These are phyloP conservation scores for Eupsilia transversa DNA, from an alignment of 2,888 invertebrate genomes.

Conservation along the genomic window DNA sequence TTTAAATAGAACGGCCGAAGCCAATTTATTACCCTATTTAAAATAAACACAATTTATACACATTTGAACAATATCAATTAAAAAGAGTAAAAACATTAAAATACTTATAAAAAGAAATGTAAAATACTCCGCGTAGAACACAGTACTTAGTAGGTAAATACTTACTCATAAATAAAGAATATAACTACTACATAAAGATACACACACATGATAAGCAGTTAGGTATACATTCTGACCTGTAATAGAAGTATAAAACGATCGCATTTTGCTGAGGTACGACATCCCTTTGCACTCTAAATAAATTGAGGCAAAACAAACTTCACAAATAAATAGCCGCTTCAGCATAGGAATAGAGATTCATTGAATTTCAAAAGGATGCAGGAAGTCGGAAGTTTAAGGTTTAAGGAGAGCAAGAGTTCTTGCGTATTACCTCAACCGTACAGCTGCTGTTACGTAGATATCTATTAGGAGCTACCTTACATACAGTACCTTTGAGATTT, in stretches of 20 bases:
- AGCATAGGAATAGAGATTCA: not conserved
- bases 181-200: too few species aligned
- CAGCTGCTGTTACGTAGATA: not conserved
- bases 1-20: not conserved
- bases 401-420: slow-evolving; percentile 12
- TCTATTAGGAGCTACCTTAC: too few species aligned
- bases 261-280: not conserved
- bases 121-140: not conserved
- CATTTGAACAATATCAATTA: not conserved
- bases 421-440: not conserved
- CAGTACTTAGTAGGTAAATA: not conserved
- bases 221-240: not conserved
- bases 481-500: not conserved
- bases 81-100: not conserved
- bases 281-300: not conserved
- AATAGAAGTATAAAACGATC: not conserved
- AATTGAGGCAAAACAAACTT: not conserved
- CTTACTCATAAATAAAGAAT: too few species aligned
- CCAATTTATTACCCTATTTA: too few species aligned
- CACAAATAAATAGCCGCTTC: not conserved
- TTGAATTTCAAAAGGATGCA: slow-evolving; percentile 18
- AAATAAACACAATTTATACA: too few species aligned
- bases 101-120: not conserved
- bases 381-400: slow-evolving; percentile 8
- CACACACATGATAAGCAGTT: not conserved